A percentile compares a stretch with the other conserved stretches of the same genome.
Evolutionary conservation across 2,888 invertebrate species (phyloP).

Genomic region (Microctonus hyperodae): DNA sequence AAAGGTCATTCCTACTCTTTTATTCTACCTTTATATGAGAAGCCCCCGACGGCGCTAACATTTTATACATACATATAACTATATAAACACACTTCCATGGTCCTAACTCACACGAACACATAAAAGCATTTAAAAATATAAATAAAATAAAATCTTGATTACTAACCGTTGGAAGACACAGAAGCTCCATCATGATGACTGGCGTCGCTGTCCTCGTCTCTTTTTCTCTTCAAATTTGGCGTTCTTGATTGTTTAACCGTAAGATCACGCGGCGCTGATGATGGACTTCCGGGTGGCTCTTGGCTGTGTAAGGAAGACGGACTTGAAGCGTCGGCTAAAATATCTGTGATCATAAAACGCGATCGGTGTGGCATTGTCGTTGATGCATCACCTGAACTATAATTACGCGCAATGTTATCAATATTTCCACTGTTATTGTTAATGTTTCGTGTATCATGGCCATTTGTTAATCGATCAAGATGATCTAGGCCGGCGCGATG

Average conservation of each 20-base stretch:
- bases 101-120: not conserved
- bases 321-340: conserved; percentile 70
- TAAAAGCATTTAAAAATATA: not conserved
- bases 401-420: not conserved
- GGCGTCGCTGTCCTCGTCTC: conserved; percentile 67
- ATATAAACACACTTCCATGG: not conserved
- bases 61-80: too few species aligned
- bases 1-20: conserved; percentile 1
- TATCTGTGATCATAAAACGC: conserved; percentile 90
- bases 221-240: conserved; percentile 68
- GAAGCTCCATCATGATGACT: conserved; percentile 65
- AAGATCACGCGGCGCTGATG: conserved; percentile 68
- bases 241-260: conserved; percentile 65
- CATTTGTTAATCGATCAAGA: conserved; percentile 51
- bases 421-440: conserved; percentile 36
- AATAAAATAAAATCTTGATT: not conserved
- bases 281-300: conserved; percentile 61
- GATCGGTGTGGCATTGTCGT: conserved; percentile 72
- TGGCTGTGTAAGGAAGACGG: conserved; percentile 52
- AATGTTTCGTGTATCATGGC: conserved; percentile 47
- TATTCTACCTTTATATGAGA: not conserved
- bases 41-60: not conserved
- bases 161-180: conserved; percentile 67
- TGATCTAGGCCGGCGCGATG: conserved; percentile 45
- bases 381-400: conserved; percentile 41